phyloP scores from a whole-genome alignment of 2,888 invertebrate species.

The Oithona nana region DNA sequence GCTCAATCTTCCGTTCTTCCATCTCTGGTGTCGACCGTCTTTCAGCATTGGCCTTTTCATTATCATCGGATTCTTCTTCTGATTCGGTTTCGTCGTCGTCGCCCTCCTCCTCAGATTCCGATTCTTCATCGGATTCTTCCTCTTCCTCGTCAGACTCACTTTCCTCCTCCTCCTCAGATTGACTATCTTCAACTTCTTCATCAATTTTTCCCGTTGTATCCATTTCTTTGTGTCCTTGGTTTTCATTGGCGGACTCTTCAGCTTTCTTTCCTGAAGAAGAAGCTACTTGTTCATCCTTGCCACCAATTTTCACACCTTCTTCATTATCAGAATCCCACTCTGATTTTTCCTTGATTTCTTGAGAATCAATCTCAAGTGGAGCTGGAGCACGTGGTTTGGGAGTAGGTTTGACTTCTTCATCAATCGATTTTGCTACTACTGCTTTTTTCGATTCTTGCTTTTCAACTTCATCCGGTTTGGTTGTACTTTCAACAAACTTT shows the following conservation, averaged over 20 bases:
- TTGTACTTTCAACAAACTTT: not conserved
- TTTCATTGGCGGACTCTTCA: not conserved
- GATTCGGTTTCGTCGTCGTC: not conserved
- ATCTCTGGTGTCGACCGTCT: too few species aligned
- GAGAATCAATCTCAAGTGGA: not conserved
- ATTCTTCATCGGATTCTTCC: not conserved
- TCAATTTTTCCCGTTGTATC: not conserved
- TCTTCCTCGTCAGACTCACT: not conserved
- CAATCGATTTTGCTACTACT: too few species aligned
- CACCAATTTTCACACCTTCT: not conserved
- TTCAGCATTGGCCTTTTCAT: not conserved
- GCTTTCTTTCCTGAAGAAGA: not conserved
- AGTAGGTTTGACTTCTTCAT: not conserved
- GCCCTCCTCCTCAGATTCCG: not conserved
- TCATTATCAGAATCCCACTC: not conserved
- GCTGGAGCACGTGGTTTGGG: not conserved
- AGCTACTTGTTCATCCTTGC: not conserved
- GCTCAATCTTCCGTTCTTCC: not conserved
- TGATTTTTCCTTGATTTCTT: not conserved
- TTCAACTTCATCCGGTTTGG: too few species aligned
- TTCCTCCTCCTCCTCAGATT: not conserved
- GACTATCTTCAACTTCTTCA: not conserved
- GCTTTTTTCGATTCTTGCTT: too few species aligned
- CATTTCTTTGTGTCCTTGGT: not conserved
- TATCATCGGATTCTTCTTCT: not conserved